Base-by-base conservation (phyloP, 2,888 invertebrate species). In the Blastobasis adustella region DNA sequence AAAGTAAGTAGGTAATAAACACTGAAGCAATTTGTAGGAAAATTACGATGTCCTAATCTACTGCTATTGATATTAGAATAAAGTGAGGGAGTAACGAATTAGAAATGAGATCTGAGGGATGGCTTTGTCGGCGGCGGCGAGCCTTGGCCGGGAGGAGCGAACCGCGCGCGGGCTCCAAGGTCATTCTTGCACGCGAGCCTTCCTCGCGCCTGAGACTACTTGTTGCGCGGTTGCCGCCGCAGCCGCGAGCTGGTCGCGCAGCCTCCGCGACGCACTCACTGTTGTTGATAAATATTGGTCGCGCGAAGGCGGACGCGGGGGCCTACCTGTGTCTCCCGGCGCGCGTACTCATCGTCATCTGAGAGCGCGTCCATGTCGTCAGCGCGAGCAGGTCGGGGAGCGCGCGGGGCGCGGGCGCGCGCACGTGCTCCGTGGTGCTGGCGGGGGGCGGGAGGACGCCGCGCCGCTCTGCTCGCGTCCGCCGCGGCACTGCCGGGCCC, bases 361-460 rank as follows among this genome's bases (percentile, higher is more conserved):
- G 86, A 86, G 75, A 87, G 87, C 72, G 82, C 84, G 82, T 88
- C 86, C 87, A 88, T 88, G 76, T 76, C 78, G 67, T 55, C 62
- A 62, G 55, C 54, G 59, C 56, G 69, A 55, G 71, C 63, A 73
- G 56, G 63, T 52, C 58, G 63, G 60, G 69, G 58, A 59, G 44
- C 54, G 50, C 45, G 52, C 51, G 49, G 67, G 66, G 73, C 73
- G 76, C 75, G 76, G 73, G 75, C 72, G 69, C 74, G 76, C 67
- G 70, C 74, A 75, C 76, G 76, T 72, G 71, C 77, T 82, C 76
- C 77, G 76, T 79, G 69, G 77, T 79, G 77, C 77, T 71, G 78
- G 73, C 76, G 77, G 72, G 77, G 73, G 72, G 73, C 70, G 68
- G 63, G 67, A 67, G 72, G 79, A 77, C 80, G 71, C 79, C 77